Evolutionary conservation across 2,113 vertebrate species (phyloP), one percentile per base, ranked within the genome.

Genomic region (Emydura subglobosa): DNA sequence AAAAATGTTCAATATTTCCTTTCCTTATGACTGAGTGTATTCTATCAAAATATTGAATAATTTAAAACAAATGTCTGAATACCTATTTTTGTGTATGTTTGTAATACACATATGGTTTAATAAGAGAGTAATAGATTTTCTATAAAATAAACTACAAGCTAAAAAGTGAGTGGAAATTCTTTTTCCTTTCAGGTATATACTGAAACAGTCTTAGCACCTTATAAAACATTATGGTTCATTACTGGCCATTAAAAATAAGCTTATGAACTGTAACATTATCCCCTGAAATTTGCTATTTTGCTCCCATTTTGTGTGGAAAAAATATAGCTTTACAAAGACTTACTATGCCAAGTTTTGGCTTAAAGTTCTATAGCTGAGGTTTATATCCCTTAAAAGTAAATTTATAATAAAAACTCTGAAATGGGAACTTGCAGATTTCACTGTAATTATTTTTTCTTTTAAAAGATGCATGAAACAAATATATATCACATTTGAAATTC

Each of bases 41-140:
- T 90, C 42, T 53, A 59, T 29, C 65, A 92, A 76, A 78, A 94
- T 95, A 93, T 87, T 68, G 92, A 97, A 87, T 47, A 74, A 80
- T 12, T 65, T 94, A 90, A 59, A 12, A n/a, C 12, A 81, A 88
- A 12, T 86, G 55, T 81, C 34, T 88, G 87, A 93, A 91, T 1
- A 34, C 34, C 61, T n/a, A 68, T n/a, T 68, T n/a, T 68, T 68
- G 34, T 68, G 34, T 68, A 13, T 19, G 17, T 68, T n/a, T 68
- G 51, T 53, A 17, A 53, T 53, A 53, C 13, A 53, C 51, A 53
- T 53, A 53, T 53, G 51, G 49, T 61, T 61, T 86, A 85, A 97
- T 89, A 88, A 24, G 7, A 82, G 86, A 92, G 50, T 87, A 6
- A 25, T 29, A 61, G 59, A 29, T 61, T 61, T 24, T 68, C 31